These are phyloP conservation scores for Notodonta dromedarius DNA, from an alignment of 2,888 invertebrate species.

Conservation along the genomic window DNA sequence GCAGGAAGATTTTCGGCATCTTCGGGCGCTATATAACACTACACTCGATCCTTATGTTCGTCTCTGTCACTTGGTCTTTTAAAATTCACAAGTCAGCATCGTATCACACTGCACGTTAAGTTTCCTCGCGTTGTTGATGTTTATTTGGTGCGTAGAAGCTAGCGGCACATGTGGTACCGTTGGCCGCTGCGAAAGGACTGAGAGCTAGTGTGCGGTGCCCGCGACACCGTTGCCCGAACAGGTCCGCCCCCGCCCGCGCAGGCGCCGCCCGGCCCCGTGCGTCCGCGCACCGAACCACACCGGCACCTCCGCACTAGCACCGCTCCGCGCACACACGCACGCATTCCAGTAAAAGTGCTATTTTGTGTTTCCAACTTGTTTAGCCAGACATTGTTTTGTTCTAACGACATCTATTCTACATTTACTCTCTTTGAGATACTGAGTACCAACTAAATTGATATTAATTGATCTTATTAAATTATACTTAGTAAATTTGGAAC, in stretches of 20 bases:
- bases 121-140: constrained; percentile 75
- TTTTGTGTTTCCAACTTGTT: constrained; percentile 59
- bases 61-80: constrained; percentile 74
- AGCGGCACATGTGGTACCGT: constrained; percentile 82
- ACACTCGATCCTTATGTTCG: constrained; percentile 74
- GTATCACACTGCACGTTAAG: constrained; percentile 79
- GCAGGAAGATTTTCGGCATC: constrained; percentile 97
- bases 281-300: constrained; percentile 57
- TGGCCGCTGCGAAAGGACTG: constrained; percentile 82
- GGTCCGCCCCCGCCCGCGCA: constrained; percentile 79
- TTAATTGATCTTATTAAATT: too few relatives aligned
- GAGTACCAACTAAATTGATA: not conserved
- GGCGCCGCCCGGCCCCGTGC: constrained; percentile 62
- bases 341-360: constrained; percentile 81
- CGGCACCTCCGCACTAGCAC: constrained; percentile 46
- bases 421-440: constrained; percentile 5
- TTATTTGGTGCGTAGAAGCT: constrained; percentile 72
- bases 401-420: constrained; percentile 38
- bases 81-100: constrained; percentile 76
- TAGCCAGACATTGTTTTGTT: constrained; percentile 48
- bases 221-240: constrained; percentile 81
- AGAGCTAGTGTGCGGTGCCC: constrained; percentile 76
- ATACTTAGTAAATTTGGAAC: too few relatives aligned
- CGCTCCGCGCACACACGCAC: constrained; percentile 56
- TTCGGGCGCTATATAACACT: constrained; percentile 70